Evolutionary conservation across 2,113 vertebrate genomes (phyloP).

Genomic region (Cacatua alba): DNA sequence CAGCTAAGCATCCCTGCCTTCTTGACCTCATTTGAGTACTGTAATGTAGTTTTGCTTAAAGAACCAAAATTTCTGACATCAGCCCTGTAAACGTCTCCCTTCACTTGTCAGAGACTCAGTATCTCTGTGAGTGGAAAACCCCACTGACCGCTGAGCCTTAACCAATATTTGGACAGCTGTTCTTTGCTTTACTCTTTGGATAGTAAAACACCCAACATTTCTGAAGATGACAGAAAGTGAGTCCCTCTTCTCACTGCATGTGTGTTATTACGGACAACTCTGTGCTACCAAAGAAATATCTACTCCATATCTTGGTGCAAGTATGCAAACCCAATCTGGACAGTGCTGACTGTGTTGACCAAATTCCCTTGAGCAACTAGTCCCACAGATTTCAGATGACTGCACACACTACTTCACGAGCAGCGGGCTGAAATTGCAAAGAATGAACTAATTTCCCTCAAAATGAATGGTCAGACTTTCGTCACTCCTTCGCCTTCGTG

Average conservation of each 20-base stretch:
- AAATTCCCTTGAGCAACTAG: background rate
- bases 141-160: slow-evolving; percentile 8
- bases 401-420: background rate
- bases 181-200: slow-evolving; percentile 20
- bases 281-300: background rate
- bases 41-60: slow-evolving; percentile 1
- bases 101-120: background rate
- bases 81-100: background rate
- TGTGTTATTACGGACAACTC: background rate
- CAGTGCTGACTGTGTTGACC: background rate
- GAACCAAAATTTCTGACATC: background rate
- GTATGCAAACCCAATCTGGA: background rate
- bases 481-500: background rate
- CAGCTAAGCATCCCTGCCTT: background rate
- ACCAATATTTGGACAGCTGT: slow-evolving; percentile 69
- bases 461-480: background rate
- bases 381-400: background rate
- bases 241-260: background rate
- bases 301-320: background rate
- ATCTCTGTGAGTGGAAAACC: background rate
- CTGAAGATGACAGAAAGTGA: slow-evolving; percentile 19
- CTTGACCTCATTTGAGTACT: background rate
- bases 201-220: background rate
- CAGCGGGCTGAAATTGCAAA: background rate
- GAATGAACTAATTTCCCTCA: background rate